Base-by-base conservation (phyloP, 2,888 invertebrate species). In the Dyspetes luteomarginatus region DNA sequence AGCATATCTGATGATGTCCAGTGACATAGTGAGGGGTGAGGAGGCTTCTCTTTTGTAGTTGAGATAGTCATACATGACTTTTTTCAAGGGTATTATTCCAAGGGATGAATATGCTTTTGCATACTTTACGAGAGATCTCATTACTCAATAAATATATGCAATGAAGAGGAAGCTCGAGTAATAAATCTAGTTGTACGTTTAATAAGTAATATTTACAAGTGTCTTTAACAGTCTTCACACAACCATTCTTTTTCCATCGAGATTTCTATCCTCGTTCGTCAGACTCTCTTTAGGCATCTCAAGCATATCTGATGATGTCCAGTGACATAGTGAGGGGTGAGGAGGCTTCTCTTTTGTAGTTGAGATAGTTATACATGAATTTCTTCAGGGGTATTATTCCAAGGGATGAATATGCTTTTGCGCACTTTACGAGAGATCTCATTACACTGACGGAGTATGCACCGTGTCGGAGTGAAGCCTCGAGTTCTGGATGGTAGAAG, bases 371-470 rank as follows among this genome's bases (percentile, higher is more conserved):
- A 45, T 56, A 41, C 41, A 17, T 22, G 60, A 62, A 12, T 48
- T 28, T 60, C 22, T 60, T n/a, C n/a, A n/a, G n/a, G n/a, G n/a
- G n/a, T n/a, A n/a, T n/a, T 72, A n/a, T 60, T 7, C 15, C 26
- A 12, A 24, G 50, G 26, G 43, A 41, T 60, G 45, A 58, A 60
- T 50, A 17, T 17, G 60, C 52, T 62, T 72, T 60, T 55, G 52
- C 58, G 30, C 64, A 56, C 64, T 48, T 50, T 50, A 15, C 26
- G 43, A 28, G 62, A 73, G 77, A 81, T 81, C 81, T 81, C 81
- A 81, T 81, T 81, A 81, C 73, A 64, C 77, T 69, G 81, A 81
- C 77, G 56, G 64, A 81, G 81, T 77, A 81, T 81, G 81, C 77
- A 58, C 36, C 77, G 68, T 73, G 68, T 69, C 77, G 81, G 68